These are phyloP conservation scores for Enteromius thamalakanensis DNA, from an alignment of 2,797 vertebrate species.

Conservation along the genomic window DNA sequence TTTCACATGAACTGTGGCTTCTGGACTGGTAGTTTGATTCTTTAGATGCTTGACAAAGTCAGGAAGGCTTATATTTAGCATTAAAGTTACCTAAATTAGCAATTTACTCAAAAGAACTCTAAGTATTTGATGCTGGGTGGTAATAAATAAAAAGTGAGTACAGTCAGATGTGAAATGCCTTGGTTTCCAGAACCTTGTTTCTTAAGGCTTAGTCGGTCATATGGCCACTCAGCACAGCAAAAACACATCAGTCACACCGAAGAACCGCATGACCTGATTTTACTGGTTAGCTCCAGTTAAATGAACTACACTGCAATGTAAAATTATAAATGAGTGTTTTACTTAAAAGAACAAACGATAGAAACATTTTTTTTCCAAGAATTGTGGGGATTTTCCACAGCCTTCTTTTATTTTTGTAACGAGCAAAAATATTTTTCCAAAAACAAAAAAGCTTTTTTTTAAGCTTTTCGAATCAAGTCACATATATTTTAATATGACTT, in stretches of 20 bases:
- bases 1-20: not conserved
- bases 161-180: not conserved
- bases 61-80: not conserved
- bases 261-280: slow-evolving; percentile 12
- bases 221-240: slow-evolving; percentile 67
- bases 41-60: not conserved
- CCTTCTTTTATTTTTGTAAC: no score
- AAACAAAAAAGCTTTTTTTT: no score
- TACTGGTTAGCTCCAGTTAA: slow-evolving; percentile 7
- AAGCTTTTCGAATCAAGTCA: no score
- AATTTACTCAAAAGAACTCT: not conserved
- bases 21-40: not conserved
- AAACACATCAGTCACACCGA: slow-evolving; percentile 59
- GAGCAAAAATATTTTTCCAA: no score
- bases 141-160: not conserved
- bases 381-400: no score
- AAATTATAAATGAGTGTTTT: not conserved
- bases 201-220: slow-evolving; percentile 79
- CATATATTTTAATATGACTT: no score
- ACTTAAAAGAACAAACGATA: not conserved
- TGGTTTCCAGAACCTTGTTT: slow-evolving; percentile 22
- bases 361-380: no score
- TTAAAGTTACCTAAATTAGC: not conserved
- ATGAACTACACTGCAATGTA: not conserved
- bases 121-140: not conserved